Conservation (phyloP, 2,888 invertebrate genomes). For the Cheilosia vulpina region DNA sequence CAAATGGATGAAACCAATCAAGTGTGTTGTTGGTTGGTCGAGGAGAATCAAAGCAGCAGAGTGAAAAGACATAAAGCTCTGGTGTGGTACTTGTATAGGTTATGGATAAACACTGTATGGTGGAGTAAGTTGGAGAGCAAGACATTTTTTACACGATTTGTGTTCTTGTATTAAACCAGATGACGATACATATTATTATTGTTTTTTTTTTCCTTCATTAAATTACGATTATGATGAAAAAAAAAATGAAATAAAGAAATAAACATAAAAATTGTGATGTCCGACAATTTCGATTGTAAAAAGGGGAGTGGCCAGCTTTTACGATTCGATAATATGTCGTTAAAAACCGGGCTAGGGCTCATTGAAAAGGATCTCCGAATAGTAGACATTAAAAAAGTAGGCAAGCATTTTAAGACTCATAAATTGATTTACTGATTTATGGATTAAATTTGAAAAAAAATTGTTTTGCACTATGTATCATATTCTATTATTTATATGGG, state of each 20-base stretch:
- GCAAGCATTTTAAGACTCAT: neutral
- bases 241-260: slow-evolving; percentile 59
- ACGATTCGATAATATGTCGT: slow-evolving; percentile 59
- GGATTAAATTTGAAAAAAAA: neutral
- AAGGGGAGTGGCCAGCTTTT: slow-evolving; percentile 35
- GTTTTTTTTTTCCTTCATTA: slow-evolving; percentile 20
- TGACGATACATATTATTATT: slow-evolving; percentile 51
- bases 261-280: slow-evolving; percentile 56
- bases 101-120: neutral
- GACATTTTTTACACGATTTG: slow-evolving; percentile 22
- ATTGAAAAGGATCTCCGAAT: neutral
- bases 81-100: neutral
- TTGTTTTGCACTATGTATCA: no score
- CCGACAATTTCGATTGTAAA: slow-evolving; percentile 43
- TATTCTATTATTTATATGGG: no score
- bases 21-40: slow-evolving; percentile 46
- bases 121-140: slow-evolving; percentile 14
- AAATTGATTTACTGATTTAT: neutral
- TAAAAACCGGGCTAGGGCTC: slow-evolving; percentile 2
- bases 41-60: slow-evolving; percentile 43
- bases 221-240: slow-evolving; percentile 56
- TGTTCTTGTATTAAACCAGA: slow-evolving; percentile 58
- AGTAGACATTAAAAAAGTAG: neutral
- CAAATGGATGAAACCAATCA: slow-evolving; percentile 71
- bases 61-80: slow-evolving; percentile 32